phyloP scores from a whole-genome alignment of 2,113 vertebrate genomes.

The Colius striatus region DNA sequence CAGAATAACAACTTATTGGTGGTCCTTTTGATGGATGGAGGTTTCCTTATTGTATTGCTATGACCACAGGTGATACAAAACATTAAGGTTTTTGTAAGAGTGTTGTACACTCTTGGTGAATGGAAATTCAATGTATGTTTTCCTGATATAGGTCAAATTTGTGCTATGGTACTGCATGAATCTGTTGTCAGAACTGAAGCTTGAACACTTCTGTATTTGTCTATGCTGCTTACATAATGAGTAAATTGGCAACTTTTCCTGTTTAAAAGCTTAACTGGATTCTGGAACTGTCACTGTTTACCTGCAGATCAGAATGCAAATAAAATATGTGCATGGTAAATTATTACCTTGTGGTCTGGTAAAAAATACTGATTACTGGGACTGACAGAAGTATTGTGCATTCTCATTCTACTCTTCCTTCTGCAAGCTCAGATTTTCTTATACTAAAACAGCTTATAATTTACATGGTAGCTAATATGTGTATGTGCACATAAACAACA shows the following conservation, averaged over 20 bases:
- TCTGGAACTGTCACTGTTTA: neutral
- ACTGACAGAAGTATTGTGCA: neutral
- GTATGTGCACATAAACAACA: too few relatives aligned
- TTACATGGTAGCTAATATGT: neutral
- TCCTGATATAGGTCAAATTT: neutral
- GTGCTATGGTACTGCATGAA: fast-evolving
- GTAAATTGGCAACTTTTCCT: neutral
- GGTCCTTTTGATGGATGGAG: neutral
- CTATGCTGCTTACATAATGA: neutral
- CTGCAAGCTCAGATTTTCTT: neutral
- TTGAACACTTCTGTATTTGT: neutral
- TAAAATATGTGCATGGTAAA: neutral
- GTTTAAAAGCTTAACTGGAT: neutral
- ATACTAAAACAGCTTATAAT: neutral
- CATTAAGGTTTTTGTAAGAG: fast-evolving
- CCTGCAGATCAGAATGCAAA: neutral
- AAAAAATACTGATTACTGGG: neutral
- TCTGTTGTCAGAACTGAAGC: neutral
- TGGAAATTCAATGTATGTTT: neutral
- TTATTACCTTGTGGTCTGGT: neutral
- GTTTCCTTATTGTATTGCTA: neutral
- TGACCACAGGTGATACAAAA: neutral
- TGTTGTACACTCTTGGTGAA: neutral
- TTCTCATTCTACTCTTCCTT: neutral
- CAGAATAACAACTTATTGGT: neutral